Evolutionary conservation across 2,113 vertebrate genomes (phyloP).

Genomic region (Platysternon megacephalum): DNA sequence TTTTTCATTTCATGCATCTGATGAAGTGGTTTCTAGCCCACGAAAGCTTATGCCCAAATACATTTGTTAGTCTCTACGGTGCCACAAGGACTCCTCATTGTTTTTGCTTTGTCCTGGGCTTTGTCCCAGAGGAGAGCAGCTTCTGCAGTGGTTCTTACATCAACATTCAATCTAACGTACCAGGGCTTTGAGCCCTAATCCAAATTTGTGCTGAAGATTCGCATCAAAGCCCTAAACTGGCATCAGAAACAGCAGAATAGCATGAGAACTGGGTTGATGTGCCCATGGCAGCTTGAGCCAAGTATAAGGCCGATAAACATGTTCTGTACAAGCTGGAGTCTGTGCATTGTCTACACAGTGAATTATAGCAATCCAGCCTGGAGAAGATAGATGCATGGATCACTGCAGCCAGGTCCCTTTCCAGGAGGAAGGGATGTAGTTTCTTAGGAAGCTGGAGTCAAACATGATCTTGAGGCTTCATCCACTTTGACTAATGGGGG

Average conservation of each 20-base stretch:
- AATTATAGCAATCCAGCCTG: background rate
- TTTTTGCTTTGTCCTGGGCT: background rate
- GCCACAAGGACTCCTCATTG: too few species aligned
- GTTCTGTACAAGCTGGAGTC: background rate
- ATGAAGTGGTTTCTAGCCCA: too few species aligned
- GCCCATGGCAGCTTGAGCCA: background rate
- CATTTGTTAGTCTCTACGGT: too few species aligned
- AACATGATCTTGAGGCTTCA: rapidly evolving
- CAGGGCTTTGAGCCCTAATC: background rate
- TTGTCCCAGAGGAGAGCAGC: too few species aligned
- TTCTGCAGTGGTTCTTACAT: background rate
- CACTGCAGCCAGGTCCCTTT: background rate
- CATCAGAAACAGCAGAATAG: background rate
- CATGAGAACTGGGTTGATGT: background rate
- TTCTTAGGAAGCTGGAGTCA: background rate
- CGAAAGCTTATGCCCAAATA: too few species aligned
- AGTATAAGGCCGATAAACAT: background rate
- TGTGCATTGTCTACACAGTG: background rate
- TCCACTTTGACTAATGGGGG: background rate
- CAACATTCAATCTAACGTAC: background rate
- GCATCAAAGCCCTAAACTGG: background rate
- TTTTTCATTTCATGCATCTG: too few species aligned
- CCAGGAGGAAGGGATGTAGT: rapidly evolving
- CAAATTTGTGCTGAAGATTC: background rate
- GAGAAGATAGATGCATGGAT: background rate